Percentiles rank a stretch among this genome's conserved stretches.
These are phyloP conservation scores for Watsonalla cultraria DNA, from an alignment of 2,888 invertebrate species.

Conservation along the genomic window DNA sequence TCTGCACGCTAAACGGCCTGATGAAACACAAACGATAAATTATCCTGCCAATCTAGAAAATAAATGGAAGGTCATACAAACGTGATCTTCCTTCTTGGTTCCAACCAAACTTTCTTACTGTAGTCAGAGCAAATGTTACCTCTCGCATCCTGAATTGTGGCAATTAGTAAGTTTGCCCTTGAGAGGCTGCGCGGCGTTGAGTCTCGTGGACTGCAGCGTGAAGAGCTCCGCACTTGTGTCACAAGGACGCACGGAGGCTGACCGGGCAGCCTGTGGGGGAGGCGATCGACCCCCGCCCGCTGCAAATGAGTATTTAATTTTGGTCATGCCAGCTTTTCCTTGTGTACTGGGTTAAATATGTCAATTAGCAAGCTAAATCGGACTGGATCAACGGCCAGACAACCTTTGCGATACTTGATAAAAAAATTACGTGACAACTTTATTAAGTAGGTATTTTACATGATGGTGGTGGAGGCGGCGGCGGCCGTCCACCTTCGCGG, in stretches of 20 bases:
- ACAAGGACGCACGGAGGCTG: slow-evolving; percentile 85
- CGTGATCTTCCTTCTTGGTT: background rate
- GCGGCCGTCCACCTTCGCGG: slow-evolving; percentile 55
- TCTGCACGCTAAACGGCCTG: slow-evolving; percentile 95
- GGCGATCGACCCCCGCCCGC: slow-evolving; percentile 47
- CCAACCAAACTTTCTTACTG: background rate
- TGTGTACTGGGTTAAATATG: too few species aligned
- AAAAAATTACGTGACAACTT: too few species aligned
- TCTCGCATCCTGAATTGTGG: slow-evolving; percentile 91
- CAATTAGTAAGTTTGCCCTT: slow-evolving; percentile 94
- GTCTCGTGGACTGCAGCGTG: slow-evolving; percentile 87
- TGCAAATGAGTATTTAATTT: background rate
- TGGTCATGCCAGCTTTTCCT: too few species aligned
- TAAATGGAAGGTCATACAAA: too few species aligned
- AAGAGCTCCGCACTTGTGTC: slow-evolving; percentile 93
- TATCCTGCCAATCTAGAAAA: background rate
- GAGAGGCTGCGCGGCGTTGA: slow-evolving; percentile 90
- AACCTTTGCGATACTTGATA: too few species aligned
- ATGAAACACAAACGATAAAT: background rate
- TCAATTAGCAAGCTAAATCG: too few species aligned
- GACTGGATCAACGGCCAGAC: too few species aligned
- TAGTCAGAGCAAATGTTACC: slow-evolving; percentile 59
- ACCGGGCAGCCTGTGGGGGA: slow-evolving; percentile 74
- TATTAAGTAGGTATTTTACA: too few species aligned
- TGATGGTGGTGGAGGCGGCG: slow-evolving; percentile 14